phyloP scores from a whole-genome alignment of 2,888 invertebrate genomes.

The Parasteatoda lunata region DNA sequence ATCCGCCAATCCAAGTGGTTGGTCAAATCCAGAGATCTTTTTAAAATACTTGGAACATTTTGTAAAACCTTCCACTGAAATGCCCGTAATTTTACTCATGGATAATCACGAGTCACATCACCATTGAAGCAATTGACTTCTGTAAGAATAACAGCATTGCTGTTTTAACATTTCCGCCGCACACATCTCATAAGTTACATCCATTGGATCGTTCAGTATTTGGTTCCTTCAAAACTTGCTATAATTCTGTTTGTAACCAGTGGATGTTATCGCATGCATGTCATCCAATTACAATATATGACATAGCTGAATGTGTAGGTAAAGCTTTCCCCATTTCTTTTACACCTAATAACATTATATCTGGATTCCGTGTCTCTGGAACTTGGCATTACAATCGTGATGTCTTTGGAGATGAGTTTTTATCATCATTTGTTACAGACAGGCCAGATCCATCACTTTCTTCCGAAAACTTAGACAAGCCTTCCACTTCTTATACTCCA shows the following conservation, averaged over 20 bases:
- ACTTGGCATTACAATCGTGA: constrained; percentile 53
- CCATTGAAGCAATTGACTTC: constrained; percentile 71
- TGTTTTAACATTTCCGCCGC: constrained; percentile 74
- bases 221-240: constrained; percentile 21
- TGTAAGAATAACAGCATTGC: constrained; percentile 73
- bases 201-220: constrained; percentile 71
- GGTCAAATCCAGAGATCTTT: constrained; percentile 72
- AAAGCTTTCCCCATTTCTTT: constrained; percentile 1
- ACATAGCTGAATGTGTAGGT: neutral
- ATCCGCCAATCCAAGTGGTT: constrained; percentile 71
- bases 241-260: neutral
- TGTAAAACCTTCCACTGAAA: constrained; percentile 70
- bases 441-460: too few relatives aligned
- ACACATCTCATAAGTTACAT: constrained; percentile 75
- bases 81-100: constrained; percentile 45
- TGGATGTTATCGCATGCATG: constrained; percentile 14
- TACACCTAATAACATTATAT: constrained; percentile 8
- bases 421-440: constrained; percentile 23
- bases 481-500: too few relatives aligned
- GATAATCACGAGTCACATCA: constrained; percentile 72
- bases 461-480: too few relatives aligned
- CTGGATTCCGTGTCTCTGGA: constrained; percentile 25
- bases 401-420: constrained; percentile 50
- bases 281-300: neutral
- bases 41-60: constrained; percentile 72